A percentile compares a stretch with the other conserved stretches of the same genome.
These are phyloP conservation scores for Dinocampus coccinellae DNA, from an alignment of 2,888 invertebrate genomes.

Conservation along the genomic window DNA sequence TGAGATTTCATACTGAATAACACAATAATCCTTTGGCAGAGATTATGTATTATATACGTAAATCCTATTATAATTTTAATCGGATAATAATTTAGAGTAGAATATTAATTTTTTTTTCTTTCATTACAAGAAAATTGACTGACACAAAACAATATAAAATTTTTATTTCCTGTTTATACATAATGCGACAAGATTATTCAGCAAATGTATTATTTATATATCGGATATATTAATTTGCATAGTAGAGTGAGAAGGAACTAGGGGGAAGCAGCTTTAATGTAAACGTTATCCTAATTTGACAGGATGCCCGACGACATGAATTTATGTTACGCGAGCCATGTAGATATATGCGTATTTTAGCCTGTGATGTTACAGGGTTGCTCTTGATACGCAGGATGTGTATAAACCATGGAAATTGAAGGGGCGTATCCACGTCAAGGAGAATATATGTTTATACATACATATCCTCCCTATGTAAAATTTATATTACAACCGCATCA, in stretches of 20 bases:
- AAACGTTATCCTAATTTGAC: conserved; percentile 56
- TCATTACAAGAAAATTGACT: neutral
- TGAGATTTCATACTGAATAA: neutral
- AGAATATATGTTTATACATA: neutral
- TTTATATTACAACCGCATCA: neutral
- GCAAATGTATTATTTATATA: neutral
- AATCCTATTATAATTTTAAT: neutral
- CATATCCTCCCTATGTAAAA: neutral
- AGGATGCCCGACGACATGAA: conserved; percentile 53
- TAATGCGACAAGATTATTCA: neutral
- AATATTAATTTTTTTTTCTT: too few relatives aligned
- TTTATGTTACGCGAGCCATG: conserved; percentile 52
- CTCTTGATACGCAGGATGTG: conserved; percentile 33
- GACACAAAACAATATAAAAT: neutral
- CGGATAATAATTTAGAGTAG: neutral
- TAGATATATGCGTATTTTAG: neutral
- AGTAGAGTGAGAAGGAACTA: neutral
- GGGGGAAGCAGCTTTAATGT: conserved; percentile 47
- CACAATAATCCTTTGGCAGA: neutral
- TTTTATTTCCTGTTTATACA: too few relatives aligned
- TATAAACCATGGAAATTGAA: conserved; percentile 48
- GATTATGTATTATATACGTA: neutral
- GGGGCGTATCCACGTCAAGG: conserved; percentile 12
- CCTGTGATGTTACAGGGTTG: conserved; percentile 42
- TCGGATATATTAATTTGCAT: neutral